Evolutionary conservation across 2,888 invertebrate species (phyloP).

Genomic region (Hydrotaea diabolus): DNA sequence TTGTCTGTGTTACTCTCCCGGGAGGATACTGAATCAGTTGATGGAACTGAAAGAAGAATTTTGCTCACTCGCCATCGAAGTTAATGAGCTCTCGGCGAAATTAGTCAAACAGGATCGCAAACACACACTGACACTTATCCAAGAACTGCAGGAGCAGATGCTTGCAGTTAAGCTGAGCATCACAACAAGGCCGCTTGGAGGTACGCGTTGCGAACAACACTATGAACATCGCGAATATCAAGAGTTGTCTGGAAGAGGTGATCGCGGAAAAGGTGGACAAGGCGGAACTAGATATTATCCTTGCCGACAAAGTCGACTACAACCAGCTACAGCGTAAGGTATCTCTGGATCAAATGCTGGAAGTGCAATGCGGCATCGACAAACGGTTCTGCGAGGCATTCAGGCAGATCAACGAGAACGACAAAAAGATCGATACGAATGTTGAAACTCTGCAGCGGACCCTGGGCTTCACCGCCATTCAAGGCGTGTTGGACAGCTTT

Average conservation of each 20-base stretch:
- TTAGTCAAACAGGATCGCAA: conserved; percentile 73
- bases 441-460: conserved; percentile 85
- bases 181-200: conserved; percentile 54
- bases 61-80: conserved; percentile 74
- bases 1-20: conserved; percentile 74
- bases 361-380: conserved; percentile 79
- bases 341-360: conserved; percentile 87
- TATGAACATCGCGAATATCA: conserved; percentile 63
- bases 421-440: conserved; percentile 79
- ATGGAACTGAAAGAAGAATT: conserved; percentile 75
- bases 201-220: conserved; percentile 53
- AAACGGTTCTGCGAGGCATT: conserved; percentile 74
- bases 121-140: conserved; percentile 68
- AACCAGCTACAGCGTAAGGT: conserved; percentile 87
- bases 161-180: conserved; percentile 68
- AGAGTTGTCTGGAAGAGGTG: conserved; percentile 76
- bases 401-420: conserved; percentile 72
- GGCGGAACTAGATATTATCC: conserved; percentile 86
- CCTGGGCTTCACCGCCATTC: conserved; percentile 84
- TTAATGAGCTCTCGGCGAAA: conserved; percentile 74
- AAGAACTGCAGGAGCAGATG: conserved; percentile 71
- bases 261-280: conserved; percentile 87
- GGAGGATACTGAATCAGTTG: conserved; percentile 73
- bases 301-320: conserved; percentile 89
- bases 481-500: conserved; percentile 85